Evolutionary conservation across 2,888 invertebrate genomes (phyloP), one percentile per base, ranked within the genome.

Genomic region (Drosophila meridiana): DNA sequence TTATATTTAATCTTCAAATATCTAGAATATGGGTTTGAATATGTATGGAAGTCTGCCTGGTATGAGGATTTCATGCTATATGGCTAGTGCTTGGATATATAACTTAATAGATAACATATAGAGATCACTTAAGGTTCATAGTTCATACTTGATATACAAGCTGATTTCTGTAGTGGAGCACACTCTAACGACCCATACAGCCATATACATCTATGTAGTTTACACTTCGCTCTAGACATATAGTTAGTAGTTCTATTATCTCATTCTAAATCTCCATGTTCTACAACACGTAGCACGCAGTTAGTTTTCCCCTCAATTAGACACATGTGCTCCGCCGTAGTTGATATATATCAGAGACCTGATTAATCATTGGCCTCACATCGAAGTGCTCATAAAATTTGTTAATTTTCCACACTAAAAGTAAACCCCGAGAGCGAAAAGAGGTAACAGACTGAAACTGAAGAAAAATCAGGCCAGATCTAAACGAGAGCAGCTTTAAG

Each of bases 401-500:
- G 75, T 83, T 81, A 73, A 87, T 84, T 81, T 78, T 84, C 71
- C 61, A 67, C 72, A 62, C 56, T 62, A 78, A 68, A 76, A 53
- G 3, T 20, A 32, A 34, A 26, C 36, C 38, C 38, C 14, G 48
- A 66, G 47, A 52, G 63, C 20, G 20, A 20, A 45, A 6, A 14
- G 1, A 45, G 26, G 28, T 6, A 61, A 67, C 65, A 38, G 58
- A 55, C 62, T 20, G 72, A 40, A 32, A 63, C 62, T 20, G 20
- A 20, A 20, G 6, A 20, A 61, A 83, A 83, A 84, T 76, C 85
- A 72, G 89, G 84, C 63, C 77, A 89, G 77, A 82, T 82, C 76
- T 67, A 87, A 89, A 83, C 76, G 74, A 80, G 89, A 83, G 70
- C 83, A 86, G 63, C 76, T 82, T 87, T 52, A 74, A 69, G 69